Conservation (phyloP, 2,113 vertebrate species). For the Agelaius phoeniceus region DNA sequence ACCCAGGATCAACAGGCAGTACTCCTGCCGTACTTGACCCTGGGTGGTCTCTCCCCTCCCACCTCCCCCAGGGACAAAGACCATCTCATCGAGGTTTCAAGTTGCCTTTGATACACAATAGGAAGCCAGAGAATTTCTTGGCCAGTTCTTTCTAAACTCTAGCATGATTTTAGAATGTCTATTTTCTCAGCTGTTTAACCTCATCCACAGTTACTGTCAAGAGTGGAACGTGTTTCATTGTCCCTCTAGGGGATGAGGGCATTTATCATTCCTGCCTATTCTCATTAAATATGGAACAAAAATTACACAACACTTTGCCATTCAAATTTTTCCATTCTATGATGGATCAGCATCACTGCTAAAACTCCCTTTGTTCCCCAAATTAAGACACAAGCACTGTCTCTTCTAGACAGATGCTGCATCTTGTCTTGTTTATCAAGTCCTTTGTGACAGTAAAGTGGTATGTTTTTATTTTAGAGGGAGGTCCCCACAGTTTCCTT, state of each 20-base stretch:
- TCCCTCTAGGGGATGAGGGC: slow-evolving; percentile 2
- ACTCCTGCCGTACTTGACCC: background rate
- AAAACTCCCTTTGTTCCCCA: background rate
- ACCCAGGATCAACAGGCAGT: background rate
- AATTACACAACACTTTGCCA: slow-evolving; percentile 50
- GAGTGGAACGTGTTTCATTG: background rate
- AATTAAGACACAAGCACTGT: background rate
- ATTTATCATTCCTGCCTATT: slow-evolving; percentile 32
- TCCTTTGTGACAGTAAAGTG: background rate
- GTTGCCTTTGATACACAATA: background rate
- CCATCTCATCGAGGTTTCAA: background rate
- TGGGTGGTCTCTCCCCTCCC: rapidly evolving
- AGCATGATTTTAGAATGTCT: slow-evolving; percentile 7
- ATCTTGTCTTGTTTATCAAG: background rate
- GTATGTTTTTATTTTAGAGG: background rate
- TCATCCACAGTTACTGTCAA: background rate
- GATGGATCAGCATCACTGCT: slow-evolving; percentile 8
- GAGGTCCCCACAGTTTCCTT: background rate
- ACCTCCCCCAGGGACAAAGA: background rate
- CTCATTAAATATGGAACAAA: slow-evolving; percentile 57
- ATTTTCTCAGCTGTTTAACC: slow-evolving; percentile 46
- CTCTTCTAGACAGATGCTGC: background rate
- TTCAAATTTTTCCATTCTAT: slow-evolving; percentile 2
- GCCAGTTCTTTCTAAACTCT: background rate
- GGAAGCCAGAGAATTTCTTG: background rate